These are phyloP conservation scores for Drosophila niveifrons DNA, from an alignment of 2,888 invertebrate genomes.

Conservation along the genomic window DNA sequence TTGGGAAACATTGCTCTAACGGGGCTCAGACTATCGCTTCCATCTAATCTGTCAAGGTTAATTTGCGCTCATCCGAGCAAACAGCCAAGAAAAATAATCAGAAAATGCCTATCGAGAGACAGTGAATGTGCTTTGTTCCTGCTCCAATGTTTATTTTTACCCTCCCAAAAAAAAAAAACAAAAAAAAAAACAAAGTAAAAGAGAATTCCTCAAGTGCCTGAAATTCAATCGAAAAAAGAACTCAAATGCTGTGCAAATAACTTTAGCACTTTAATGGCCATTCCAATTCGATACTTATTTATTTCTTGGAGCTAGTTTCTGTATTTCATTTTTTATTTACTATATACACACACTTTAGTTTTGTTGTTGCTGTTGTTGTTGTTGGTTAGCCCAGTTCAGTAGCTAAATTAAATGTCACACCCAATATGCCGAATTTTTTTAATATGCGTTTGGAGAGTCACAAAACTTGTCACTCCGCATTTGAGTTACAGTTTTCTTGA, in stretches of 20 bases:
- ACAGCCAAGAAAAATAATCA: slow-evolving; percentile 44
- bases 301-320: slow-evolving; percentile 2
- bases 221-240: slow-evolving; percentile 18
- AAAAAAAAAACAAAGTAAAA: neutral
- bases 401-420: slow-evolving; percentile 68
- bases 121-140: slow-evolving; percentile 35
- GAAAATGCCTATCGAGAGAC: slow-evolving; percentile 45
- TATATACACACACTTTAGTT: neutral
- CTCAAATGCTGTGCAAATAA: slow-evolving; percentile 29
- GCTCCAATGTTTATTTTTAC: slow-evolving; percentile 24
- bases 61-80: slow-evolving; percentile 56
- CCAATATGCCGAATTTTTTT: slow-evolving; percentile 52
- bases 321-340: neutral
- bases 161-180: neutral
- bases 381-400: slow-evolving; percentile 47
- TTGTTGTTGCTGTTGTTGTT: slow-evolving; percentile 13
- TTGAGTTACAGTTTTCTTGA: slow-evolving; percentile 62
- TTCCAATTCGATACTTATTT: slow-evolving; percentile 11
- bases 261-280: slow-evolving; percentile 20
- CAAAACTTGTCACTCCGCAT: slow-evolving; percentile 71
- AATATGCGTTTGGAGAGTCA: slow-evolving; percentile 60
- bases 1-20: slow-evolving; percentile 15
- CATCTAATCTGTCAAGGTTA: slow-evolving; percentile 69
- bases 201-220: slow-evolving; percentile 19
- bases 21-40: slow-evolving; percentile 36